phyloP scores from a whole-genome alignment of 1,140 invertebrate species.

The Diorhabda sublineata region DNA sequence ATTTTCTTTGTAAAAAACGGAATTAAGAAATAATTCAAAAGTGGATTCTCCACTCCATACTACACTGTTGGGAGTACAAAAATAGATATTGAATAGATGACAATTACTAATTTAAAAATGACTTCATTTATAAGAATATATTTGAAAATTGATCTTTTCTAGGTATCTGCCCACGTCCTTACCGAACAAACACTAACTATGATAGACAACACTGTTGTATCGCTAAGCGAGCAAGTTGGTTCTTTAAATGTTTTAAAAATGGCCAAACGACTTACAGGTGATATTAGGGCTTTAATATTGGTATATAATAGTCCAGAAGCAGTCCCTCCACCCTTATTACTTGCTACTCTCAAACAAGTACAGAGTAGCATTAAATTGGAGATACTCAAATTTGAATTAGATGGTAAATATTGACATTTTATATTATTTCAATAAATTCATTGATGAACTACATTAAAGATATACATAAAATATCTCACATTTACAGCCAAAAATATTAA shows the following conservation, averaged over 20 bases:
- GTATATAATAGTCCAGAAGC: slow-evolving; percentile 50
- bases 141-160: slow-evolving; percentile 18
- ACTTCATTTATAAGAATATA: too few species aligned
- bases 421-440: too few species aligned
- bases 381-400: slow-evolving; percentile 22
- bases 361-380: slow-evolving; percentile 27
- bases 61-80: too few species aligned
- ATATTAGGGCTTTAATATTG: slow-evolving; percentile 53
- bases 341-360: slow-evolving; percentile 38
- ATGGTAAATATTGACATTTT: too few species aligned
- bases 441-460: too few species aligned
- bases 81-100: too few species aligned
- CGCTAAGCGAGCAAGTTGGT: slow-evolving; percentile 52
- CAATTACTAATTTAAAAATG: too few species aligned
- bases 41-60: too few species aligned
- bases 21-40: too few species aligned
- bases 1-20: too few species aligned
- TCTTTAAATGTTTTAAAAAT: slow-evolving; percentile 51
- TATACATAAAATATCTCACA: too few species aligned
- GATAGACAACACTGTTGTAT: slow-evolving; percentile 55
- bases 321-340: slow-evolving; percentile 37
- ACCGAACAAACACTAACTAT: slow-evolving; percentile 57
- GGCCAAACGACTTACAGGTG: slow-evolving; percentile 53
- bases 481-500: too few species aligned
- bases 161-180: slow-evolving; percentile 56